Conservation (phyloP, 2,113 vertebrate species). For the Mesembrinibis cayennensis region DNA sequence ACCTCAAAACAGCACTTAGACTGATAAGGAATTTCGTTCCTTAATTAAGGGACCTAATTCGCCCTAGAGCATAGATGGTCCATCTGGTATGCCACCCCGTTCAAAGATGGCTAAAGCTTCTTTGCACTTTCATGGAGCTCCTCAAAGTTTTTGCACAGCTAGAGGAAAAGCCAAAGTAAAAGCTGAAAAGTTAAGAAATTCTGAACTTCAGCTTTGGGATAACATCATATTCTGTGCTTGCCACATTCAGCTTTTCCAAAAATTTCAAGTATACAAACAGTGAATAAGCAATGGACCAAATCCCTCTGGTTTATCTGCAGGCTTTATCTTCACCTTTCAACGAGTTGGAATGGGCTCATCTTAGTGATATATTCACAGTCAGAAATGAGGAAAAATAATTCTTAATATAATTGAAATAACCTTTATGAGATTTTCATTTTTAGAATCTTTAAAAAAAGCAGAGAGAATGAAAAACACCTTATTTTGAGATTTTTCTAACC, state of each 20-base stretch:
- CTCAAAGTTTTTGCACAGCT: not conserved
- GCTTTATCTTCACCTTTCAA: not conserved
- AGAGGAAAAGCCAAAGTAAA: not conserved
- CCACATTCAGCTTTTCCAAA: not conserved
- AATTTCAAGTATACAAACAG: not conserved
- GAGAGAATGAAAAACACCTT: not conserved
- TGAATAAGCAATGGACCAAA: not conserved
- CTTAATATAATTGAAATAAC: not conserved
- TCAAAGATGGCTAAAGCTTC: not conserved
- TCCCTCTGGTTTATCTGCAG: not conserved
- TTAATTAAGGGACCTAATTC: not conserved
- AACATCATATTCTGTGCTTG: not conserved
- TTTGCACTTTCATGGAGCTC: not conserved
- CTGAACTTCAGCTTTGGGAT: not conserved
- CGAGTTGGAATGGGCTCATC: not conserved
- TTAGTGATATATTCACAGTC: not conserved
- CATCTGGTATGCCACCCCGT: not conserved
- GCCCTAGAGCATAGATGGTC: not conserved
- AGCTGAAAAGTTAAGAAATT: not conserved
- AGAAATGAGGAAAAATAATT: not conserved
- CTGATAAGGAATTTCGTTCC: not conserved
- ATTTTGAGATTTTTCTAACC: not conserved
- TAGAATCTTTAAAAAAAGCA: not conserved
- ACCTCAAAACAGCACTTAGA: not conserved
- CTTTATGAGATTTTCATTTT: not conserved